These are phyloP conservation scores for Salmo trutta DNA, from an alignment of 2,797 vertebrate genomes.

Conservation along the genomic window DNA sequence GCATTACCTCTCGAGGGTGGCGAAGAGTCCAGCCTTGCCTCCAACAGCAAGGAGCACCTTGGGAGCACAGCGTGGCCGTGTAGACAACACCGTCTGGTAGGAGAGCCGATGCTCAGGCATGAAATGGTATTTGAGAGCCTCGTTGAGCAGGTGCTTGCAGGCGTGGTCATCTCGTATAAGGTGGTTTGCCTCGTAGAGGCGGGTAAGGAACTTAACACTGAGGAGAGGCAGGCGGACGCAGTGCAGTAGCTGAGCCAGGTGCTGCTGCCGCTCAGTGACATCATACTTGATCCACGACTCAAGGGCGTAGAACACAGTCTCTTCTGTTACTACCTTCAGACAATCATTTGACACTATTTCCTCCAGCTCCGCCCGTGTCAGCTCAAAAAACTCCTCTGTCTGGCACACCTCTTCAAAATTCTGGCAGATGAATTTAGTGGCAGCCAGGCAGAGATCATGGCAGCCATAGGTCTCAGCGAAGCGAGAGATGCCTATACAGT, in stretches of 20 bases:
- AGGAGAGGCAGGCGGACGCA: conserved; percentile 95
- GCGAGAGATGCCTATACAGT: conserved; percentile 97
- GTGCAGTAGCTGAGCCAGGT: conserved; percentile 91
- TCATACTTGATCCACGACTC: conserved; percentile 98
- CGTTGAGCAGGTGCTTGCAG: conserved; percentile 96
- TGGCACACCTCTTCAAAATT: conserved; percentile 98
- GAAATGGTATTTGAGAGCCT: conserved; percentile 98
- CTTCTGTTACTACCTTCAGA: conserved; percentile 93
- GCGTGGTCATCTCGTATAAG: conserved; percentile 96
- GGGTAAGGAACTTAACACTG: conserved; percentile 96
- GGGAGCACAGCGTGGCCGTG: conserved; percentile 91
- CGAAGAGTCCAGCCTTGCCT: conserved; percentile 96
- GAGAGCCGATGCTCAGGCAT: conserved; percentile 98
- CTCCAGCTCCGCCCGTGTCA: conserved; percentile 89
- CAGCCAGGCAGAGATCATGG: conserved; percentile 92
- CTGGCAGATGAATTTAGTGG: conserved; percentile 94
- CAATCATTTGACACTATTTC: conserved; percentile 98
- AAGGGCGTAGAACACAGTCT: conserved; percentile 93
- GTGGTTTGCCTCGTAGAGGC: conserved; percentile 97
- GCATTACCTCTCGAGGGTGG: conserved; percentile 91
- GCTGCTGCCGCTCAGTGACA: conserved; percentile 91
- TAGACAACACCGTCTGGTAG: conserved; percentile 92
- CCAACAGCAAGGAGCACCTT: conserved; percentile 96
- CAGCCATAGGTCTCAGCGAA: conserved; percentile 98
- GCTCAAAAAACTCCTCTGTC: conserved; percentile 96